Evolutionary conservation across 2,888 invertebrate species (phyloP).

Genomic region (Cosmorhoe ocellata): DNA sequence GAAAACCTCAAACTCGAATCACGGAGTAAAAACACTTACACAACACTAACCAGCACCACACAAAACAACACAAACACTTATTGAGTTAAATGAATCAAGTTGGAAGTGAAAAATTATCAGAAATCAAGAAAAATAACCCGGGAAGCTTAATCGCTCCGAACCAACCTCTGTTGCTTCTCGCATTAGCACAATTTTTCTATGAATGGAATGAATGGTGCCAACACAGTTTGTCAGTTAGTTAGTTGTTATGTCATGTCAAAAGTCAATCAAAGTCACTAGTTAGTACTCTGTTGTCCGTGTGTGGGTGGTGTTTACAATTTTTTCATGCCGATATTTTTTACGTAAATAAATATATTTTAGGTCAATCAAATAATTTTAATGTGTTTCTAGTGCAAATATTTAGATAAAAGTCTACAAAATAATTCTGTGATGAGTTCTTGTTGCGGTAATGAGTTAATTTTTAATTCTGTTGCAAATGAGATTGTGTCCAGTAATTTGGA

Average conservation of each 20-base stretch:
- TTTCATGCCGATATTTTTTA: constrained; percentile 35
- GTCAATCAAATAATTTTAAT: constrained; percentile 51
- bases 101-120: too few species aligned
- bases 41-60: too few species aligned
- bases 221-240: too few species aligned
- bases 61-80: too few species aligned
- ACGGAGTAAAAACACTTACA: too few species aligned
- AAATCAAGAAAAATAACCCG: too few species aligned
- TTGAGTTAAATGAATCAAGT: too few species aligned
- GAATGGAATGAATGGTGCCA: too few species aligned
- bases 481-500: constrained; percentile 63
- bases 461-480: constrained; percentile 68
- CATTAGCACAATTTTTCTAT: too few species aligned
- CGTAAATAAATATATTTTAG: constrained; percentile 41
- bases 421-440: constrained; percentile 74
- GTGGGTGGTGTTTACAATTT: constrained; percentile 61
- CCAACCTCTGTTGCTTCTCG: too few species aligned
- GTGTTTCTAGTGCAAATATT: constrained; percentile 29
- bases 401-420: constrained; percentile 29
- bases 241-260: not conserved
- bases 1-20: too few species aligned
- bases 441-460: constrained; percentile 72
- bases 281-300: not conserved
- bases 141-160: too few species aligned
- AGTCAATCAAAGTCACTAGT: not conserved